Percentiles rank a stretch among this genome's conserved stretches.
phyloP scores from a whole-genome alignment of 2,888 invertebrate genomes.

The Pseudococcus longispinus region DNA sequence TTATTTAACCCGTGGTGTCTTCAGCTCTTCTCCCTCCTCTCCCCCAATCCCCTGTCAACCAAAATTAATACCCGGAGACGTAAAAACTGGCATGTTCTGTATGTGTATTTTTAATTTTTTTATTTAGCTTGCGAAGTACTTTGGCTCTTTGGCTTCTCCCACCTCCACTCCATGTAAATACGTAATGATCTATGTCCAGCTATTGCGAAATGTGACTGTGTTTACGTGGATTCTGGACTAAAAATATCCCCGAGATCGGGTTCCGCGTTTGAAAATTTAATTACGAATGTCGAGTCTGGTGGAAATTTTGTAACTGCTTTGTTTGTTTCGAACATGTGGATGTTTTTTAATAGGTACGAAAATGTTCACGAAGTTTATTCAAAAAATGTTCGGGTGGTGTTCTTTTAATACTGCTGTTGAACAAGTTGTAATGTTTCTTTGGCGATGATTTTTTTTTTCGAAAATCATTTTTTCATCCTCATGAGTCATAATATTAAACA shows the following conservation, averaged over 20 bases:
- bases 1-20: not conserved
- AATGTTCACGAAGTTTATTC: no score
- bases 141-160: slow-evolving; percentile 7
- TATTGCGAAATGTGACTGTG: not conserved
- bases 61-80: not conserved
- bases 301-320: not conserved
- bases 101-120: slow-evolving; percentile 29
- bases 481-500: no score
- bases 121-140: not conserved
- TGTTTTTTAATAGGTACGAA: not conserved
- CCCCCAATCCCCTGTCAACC: not conserved
- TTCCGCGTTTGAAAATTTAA: not conserved
- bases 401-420: no score
- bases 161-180: not conserved
- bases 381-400: no score
- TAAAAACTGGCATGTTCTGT: not conserved
- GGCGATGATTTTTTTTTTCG: no score
- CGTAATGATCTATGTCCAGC: slow-evolving; percentile 6
- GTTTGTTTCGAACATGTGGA: not conserved
- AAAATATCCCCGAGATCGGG: slow-evolving; percentile 13
- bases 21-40: no score
- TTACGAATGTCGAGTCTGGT: not conserved
- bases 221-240: not conserved
- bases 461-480: no score
- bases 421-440: no score